Evolutionary conservation across 2,888 invertebrate genomes (phyloP).

Genomic region (Parasteatoda lunata): DNA sequence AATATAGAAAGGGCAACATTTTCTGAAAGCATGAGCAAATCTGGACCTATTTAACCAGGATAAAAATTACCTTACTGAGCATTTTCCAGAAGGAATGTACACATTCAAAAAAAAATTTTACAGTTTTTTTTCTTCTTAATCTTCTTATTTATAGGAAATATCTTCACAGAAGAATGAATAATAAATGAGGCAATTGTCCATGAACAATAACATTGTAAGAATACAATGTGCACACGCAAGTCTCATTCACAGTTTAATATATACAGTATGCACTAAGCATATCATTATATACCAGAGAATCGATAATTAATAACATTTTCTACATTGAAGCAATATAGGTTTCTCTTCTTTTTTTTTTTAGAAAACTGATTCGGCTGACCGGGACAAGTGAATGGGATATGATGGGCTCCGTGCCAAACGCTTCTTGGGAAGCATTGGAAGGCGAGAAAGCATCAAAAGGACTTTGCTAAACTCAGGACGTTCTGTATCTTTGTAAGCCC

Average conservation of each 20-base stretch:
- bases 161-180: slow-evolving; percentile 40
- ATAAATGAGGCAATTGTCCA: slow-evolving; percentile 33
- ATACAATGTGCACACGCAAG: slow-evolving; percentile 5
- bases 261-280: slow-evolving; percentile 40
- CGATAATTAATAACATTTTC: neutral
- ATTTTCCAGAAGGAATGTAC: slow-evolving; percentile 11
- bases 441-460: slow-evolving; percentile 86
- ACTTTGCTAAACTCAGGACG: slow-evolving; percentile 93
- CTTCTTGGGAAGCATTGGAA: slow-evolving; percentile 97
- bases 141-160: slow-evolving; percentile 8
- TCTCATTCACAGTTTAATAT: slow-evolving; percentile 31
- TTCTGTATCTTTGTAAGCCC: slow-evolving; percentile 89
- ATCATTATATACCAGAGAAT: slow-evolving; percentile 6
- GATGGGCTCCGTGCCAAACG: slow-evolving; percentile 96
- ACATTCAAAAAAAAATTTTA: neutral
- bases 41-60: neutral
- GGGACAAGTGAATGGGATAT: slow-evolving; percentile 96
- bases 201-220: neutral
- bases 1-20: neutral
- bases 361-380: slow-evolving; percentile 96
- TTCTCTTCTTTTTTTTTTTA: slow-evolving; percentile 73
- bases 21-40: neutral
- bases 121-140: too few relatives aligned
- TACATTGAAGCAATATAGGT: neutral
- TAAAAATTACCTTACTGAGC: slow-evolving; percentile 8